Evolutionary conservation across 2,113 vertebrate species (phyloP), one percentile per base, ranked within the genome.

Genomic region (Poeciliopsis turrubarensis): DNA sequence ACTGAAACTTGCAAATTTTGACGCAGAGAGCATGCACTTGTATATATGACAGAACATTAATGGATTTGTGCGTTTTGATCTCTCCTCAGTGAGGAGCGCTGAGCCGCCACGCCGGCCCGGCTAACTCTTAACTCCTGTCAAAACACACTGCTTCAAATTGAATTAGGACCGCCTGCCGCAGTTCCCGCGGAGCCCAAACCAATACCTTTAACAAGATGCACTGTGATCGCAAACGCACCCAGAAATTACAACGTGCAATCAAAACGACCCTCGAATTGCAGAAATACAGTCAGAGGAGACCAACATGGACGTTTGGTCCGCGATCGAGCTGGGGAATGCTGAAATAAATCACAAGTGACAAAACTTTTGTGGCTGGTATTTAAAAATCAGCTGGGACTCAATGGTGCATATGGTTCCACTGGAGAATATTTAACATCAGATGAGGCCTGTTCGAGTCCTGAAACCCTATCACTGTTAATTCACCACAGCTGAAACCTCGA

Each of bases 151-250:
- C 82, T 85, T 94, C 92, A 95, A 96, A 97, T 96, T 96, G 91
- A 97, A 97, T 98, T 96, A 97, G 93, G 96, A 94, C 94, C 90
- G 92, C 93, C 94, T 93, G 92, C 93, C 93, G 92, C 81, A 93
- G 92, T 91, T 89, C 93, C 92, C 89, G 89, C 78, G 89, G 94
- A 95, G 89, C 95, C 95, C 94, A 62, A 89, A 84, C 95, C 91
- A 94, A 77, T 90, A 94, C 94, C 95, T 96, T 95, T 77, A 78
- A 94, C 95, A 95, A 96, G 91, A 92, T 64, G 68, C 83, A 74
- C 74, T 62, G 63, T 34, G 71, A 71, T 73, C 70, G 30, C 29
- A 10, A 73, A 83, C 77, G 74, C 85, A 87, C 80, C 84, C 79
- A 83, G 68, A 78, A 79, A 68, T 70, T 70, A 60, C 78, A 73